phyloP scores from a whole-genome alignment of 1,140 invertebrate species.

The Kradibia gibbosae region DNA sequence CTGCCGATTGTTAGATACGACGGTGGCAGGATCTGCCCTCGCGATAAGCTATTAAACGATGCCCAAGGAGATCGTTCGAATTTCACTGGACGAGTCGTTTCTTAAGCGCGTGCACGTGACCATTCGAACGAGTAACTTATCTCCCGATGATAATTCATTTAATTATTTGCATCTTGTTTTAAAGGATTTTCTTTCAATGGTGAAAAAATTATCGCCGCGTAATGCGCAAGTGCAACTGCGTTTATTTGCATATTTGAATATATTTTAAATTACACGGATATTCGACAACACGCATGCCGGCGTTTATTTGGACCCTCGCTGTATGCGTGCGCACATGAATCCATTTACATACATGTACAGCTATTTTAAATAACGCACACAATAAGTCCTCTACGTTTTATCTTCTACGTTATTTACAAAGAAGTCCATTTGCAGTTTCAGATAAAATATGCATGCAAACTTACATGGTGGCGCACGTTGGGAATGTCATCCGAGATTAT shows the following conservation, averaged over 20 bases:
- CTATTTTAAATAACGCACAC: conserved; percentile 19
- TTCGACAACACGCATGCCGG: not conserved
- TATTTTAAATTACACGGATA: not conserved
- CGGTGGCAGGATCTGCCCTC: too few species aligned
- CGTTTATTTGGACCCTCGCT: not conserved
- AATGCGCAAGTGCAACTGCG: not conserved
- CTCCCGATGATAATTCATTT: not conserved
- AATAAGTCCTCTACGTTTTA: conserved; percentile 22
- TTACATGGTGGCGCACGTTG: not conserved
- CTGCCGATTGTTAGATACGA: too few species aligned
- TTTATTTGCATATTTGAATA: conserved; percentile 1
- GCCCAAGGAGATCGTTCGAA: too few species aligned
- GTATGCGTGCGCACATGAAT: not conserved
- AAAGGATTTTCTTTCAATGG: not conserved
- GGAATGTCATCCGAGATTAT: not conserved
- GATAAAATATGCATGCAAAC: conserved; percentile 21
- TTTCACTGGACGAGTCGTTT: too few species aligned
- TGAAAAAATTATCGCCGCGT: not conserved
- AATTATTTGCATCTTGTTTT: not conserved
- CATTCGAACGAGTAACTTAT: too few species aligned
- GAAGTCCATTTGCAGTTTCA: conserved; percentile 23
- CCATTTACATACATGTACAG: not conserved
- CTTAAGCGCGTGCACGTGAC: too few species aligned
- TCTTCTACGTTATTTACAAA: conserved; percentile 17
- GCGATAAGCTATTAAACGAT: too few species aligned